Evolutionary conservation across 2,888 invertebrate species (phyloP), one percentile per base, ranked within the genome.

Genomic region (Nephrotoma guestfalica): DNA sequence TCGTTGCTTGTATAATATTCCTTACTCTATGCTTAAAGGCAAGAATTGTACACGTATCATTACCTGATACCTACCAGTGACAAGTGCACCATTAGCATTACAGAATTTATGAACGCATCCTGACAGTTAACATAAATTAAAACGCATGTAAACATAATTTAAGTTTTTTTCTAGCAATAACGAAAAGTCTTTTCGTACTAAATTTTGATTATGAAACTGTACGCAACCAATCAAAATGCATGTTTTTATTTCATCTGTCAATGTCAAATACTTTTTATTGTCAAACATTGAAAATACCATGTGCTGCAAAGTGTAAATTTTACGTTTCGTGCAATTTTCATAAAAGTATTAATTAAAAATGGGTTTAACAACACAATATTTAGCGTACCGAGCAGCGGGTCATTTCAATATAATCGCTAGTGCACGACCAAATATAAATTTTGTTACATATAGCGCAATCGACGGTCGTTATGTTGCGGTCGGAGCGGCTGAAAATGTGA

Each of bases 331-430:
- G 7, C 2, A 18, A 18, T 30, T 9, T 30, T 30, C 1, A 71
- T 9, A 30, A 71, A 30, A 71, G 9, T 86, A 47, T 45, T 86
- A 45, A 43, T 47, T 45, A 88, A 90, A 89, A 89, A 97, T 97
- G 97, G 97, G 97, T 86, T 92, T 97, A 87, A 97, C 98, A 7
- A 98, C 97, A 90, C 97, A 99, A 92, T 99, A 99, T 93, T 93
- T 98, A 88, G 95, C 97, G 86, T 99, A 97, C 91, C 94, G 94
- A 41, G 94, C 96, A 1, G 94, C 94, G 87, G 97, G 97, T 7
- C 95, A 95, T 88, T 97, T 98, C 90, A 98, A 98, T 90, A 94
- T 98, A 84, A 96, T 99, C 87, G 95, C 96, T 4, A 96, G 96
- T 91, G 92, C 94, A 41, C 94, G 95, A 88, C 96, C 97, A 88